Percentiles rank a stretch among this genome's conserved stretches.
Evolutionary conservation across 2,888 invertebrate genomes (phyloP).

Genomic region (Archips xylosteana): DNA sequence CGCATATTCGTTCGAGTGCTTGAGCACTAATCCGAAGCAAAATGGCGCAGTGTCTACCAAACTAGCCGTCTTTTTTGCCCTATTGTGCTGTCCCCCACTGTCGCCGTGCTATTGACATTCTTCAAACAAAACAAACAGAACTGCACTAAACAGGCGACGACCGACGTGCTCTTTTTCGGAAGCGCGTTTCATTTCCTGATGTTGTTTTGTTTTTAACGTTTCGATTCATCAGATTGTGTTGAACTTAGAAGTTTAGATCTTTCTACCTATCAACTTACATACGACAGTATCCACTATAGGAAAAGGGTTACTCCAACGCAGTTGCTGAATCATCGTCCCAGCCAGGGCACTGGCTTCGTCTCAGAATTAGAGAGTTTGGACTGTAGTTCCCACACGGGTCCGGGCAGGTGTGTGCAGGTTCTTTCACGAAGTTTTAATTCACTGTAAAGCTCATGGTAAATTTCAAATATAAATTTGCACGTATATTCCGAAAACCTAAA

Average conservation of each 20-base stretch:
- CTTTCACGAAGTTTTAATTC: too few species aligned
- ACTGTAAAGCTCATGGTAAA: too few species aligned
- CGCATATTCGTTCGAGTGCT: conserved; percentile 19
- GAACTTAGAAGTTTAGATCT: neutral
- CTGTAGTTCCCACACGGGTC: too few species aligned
- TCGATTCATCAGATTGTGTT: neutral
- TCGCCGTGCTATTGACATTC: conserved; percentile 38
- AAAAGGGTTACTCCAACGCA: too few species aligned
- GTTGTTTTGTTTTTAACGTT: conserved; percentile 7
- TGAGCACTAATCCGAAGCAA: conserved; percentile 26
- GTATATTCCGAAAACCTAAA: too few species aligned
- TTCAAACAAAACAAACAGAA: conserved; percentile 26
- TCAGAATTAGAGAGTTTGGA: too few species aligned
- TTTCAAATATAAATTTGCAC: too few species aligned
- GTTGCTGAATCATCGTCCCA: too few species aligned
- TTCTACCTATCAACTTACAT: neutral
- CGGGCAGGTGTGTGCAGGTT: too few species aligned
- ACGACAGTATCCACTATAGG: neutral
- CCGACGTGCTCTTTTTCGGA: conserved; percentile 11
- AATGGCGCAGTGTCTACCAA: conserved; percentile 24
- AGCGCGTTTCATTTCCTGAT: conserved; percentile 6
- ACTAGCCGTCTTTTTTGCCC: conserved; percentile 27
- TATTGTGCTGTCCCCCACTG: conserved; percentile 23
- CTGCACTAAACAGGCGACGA: conserved; percentile 7
- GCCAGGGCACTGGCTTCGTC: too few species aligned